Conservation (phyloP, 1,140 invertebrate species). For the Leptinotarsa lineolata region DNA sequence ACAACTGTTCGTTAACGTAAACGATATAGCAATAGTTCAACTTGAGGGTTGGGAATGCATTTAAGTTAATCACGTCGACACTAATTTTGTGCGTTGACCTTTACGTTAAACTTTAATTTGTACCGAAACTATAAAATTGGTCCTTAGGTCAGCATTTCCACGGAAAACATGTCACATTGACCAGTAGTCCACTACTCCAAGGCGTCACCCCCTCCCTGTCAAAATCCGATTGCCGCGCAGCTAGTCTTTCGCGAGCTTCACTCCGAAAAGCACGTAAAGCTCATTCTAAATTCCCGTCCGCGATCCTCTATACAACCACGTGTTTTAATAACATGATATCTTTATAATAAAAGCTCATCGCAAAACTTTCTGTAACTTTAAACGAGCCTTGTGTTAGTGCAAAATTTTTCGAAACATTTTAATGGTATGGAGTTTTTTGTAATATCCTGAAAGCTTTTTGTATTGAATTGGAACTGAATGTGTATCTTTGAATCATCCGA, state of each 20-base stretch:
- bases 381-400: not conserved
- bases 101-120: too few species aligned
- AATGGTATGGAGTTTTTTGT: not conserved
- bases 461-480: not conserved
- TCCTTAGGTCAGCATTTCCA: not conserved
- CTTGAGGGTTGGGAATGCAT: too few species aligned
- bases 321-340: not conserved
- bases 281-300: not conserved
- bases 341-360: not conserved
- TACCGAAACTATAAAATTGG: too few species aligned
- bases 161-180: constrained; percentile 17
- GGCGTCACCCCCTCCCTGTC: not conserved
- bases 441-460: not conserved
- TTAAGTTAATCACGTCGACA: too few species aligned
- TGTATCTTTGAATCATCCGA: not conserved
- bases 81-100: too few species aligned
- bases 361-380: not conserved
- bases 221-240: constrained; percentile 14
- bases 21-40: too few species aligned
- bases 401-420: not conserved
- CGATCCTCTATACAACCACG: not conserved
- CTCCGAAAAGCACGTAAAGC: constrained; percentile 15
- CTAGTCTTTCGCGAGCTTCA: constrained; percentile 19
- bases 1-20: too few species aligned
- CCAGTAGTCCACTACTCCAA: not conserved